Percentiles rank a stretch among this genome's conserved stretches.
phyloP scores from a whole-genome alignment of 2,113 vertebrate genomes.

The Emydocephalus ijimae region DNA sequence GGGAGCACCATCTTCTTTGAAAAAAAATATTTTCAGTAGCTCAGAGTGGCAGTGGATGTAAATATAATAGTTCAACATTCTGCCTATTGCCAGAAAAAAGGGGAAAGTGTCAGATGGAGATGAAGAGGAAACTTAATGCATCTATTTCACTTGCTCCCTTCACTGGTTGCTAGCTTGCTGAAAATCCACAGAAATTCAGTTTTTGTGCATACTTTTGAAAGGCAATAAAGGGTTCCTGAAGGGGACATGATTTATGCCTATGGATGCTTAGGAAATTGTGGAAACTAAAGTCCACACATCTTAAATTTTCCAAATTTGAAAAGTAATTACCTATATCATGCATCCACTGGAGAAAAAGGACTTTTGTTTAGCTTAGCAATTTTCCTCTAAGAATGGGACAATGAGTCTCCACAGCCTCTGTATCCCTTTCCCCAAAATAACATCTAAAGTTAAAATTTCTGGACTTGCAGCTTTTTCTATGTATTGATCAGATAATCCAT shows the following conservation, averaged over 20 bases:
- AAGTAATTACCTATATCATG: background rate
- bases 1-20: background rate
- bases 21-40: background rate
- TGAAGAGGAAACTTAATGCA: background rate
- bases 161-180: background rate
- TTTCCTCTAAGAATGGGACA: background rate
- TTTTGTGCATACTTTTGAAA: background rate
- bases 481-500: background rate
- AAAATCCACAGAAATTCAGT: background rate
- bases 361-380: background rate
- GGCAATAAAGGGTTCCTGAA: background rate
- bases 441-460: background rate
- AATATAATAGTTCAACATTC: background rate
- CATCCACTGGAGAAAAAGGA: background rate
- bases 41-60: background rate
- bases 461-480: background rate
- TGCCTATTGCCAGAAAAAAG: background rate
- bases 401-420: background rate
- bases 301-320: background rate
- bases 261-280: background rate
- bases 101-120: background rate
- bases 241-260: background rate
- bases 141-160: background rate
- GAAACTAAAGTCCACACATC: background rate
- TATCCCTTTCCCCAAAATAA: background rate